These are phyloP conservation scores for Poeciliopsis retropinna DNA, from an alignment of 2,113 vertebrate genomes.

Conservation along the genomic window DNA sequence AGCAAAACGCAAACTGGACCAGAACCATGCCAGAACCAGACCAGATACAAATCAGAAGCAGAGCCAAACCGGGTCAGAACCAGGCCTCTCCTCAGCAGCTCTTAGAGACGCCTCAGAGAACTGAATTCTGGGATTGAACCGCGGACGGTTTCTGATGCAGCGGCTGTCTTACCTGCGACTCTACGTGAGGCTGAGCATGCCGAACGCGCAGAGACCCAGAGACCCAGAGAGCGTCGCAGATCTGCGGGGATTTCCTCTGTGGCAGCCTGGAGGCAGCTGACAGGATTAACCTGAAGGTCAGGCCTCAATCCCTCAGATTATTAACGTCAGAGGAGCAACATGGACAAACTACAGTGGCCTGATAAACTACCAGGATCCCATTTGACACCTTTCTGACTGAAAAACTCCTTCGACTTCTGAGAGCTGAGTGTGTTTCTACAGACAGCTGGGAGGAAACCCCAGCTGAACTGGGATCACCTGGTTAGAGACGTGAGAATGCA, in stretches of 20 bases:
- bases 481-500: too few species aligned
- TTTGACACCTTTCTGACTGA: too few species aligned
- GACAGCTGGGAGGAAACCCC: too few species aligned
- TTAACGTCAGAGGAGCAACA: constrained; percentile 40
- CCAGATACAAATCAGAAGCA: too few species aligned
- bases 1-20: too few species aligned
- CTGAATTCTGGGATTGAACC: too few species aligned
- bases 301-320: constrained; percentile 65
- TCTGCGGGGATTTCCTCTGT: constrained; percentile 51
- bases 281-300: constrained; percentile 75
- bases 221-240: constrained; percentile 36
- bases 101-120: background rate
- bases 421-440: too few species aligned
- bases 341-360: background rate
- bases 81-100: background rate
- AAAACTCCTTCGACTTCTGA: too few species aligned
- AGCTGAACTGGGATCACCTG: too few species aligned
- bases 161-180: constrained; percentile 69
- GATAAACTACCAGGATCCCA: background rate
- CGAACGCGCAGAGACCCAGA: constrained; percentile 44
- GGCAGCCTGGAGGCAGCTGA: constrained; percentile 44
- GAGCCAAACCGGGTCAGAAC: too few species aligned
- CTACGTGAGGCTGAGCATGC: constrained; percentile 71
- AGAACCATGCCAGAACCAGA: too few species aligned
- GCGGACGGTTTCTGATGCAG: too few species aligned